Base-by-base conservation (phyloP, 2,797 vertebrate species). In the Onychomys leucogaster region DNA sequence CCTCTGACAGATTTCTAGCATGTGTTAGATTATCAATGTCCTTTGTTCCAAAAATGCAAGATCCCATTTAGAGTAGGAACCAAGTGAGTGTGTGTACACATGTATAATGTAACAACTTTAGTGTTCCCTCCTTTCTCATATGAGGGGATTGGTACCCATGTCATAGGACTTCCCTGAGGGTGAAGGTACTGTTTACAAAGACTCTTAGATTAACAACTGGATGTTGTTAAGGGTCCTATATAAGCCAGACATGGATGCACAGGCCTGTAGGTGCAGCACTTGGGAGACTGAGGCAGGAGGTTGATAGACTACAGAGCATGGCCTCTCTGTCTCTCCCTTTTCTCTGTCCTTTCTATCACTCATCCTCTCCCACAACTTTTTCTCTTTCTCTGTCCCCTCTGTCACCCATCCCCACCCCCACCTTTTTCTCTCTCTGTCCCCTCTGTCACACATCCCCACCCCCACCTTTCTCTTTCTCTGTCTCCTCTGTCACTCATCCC, bases 41-140 rank as follows among this genome's bases (percentile, higher is more conserved):
- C 12, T 0, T 12, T 21, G 2, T 3, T 32, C 2, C 0, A 10
- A 21, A 43, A 14, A 2, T 14, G 41, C n/a, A 13, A 55, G 27
- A 80, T 92, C 9, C 0, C 23, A 23, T 1, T 32, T 2, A 12
- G 3, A 52, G 14, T 61, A 11, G 77, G 17, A 34, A 46, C 13
- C 7, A 25, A 9, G 11, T 61, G 1, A 63, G 13, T 55, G 37
- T 37, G 67, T 59, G 59, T n/a, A 27, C 61, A 85, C 27, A 65
- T 65, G 63, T 76, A 0, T 29, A 85, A 34, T 23, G 29, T 43
- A 34, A 17, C 16, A 49, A 46, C 59, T 23, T 46, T 49, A 49
- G 29, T 49, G 41, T 65, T 13, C 6, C 27, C 61, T 90, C 43
- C 14, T 61, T 25, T 84, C 9, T 69, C 46, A 41, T 9, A 11